Base-by-base conservation (phyloP, 1,140 invertebrate genomes). In the Riptortus pedestris region DNA sequence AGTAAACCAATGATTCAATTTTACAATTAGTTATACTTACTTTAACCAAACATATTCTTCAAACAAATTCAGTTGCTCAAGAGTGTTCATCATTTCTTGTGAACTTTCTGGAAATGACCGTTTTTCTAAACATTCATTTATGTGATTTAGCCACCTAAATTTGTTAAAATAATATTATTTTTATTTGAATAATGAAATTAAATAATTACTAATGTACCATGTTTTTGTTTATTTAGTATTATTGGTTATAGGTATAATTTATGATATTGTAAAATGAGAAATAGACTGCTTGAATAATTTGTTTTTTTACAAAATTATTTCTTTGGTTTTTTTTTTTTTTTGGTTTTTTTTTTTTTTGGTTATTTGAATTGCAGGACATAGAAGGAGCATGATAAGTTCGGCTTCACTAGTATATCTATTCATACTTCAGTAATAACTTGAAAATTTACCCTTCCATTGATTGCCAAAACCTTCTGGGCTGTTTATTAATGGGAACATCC, bases 401-500 rank as follows among this genome's bases (percentile, higher is more conserved):
- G n/a, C n/a, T n/a, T n/a, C n/a, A n/a, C n/a, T n/a, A n/a, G n/a
- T n/a, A n/a, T n/a, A n/a, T n/a, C n/a, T n/a, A n/a, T n/a, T n/a
- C n/a, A n/a, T n/a, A n/a, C n/a, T n/a, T n/a, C n/a, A 38, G 31
- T 7, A 14, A 38, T 38, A 38, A 38, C 14, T 5, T 38, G 31
- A 38, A 7, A 7, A 38, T 14, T 38, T 85, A 89, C 66, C 85
- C 84, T 18, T 79, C 74, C 79, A 93, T 88, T 0, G 86, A 93
- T 66, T 91, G 86, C 86, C 90, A 94, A 0, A 97, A 74, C 90
- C 91, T 96, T 38, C 85, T 85, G 0, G 93, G 91, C 68, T 94
- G 89, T 76, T 96, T 96, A 62, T 86, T 91, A 64, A 97, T 83
- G 0, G 94, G 94, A 66, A 96, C 90, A 73, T 94, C 87, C 77